Evolutionary conservation across 2,113 vertebrate genomes (phyloP).

Genomic region (Labeo rohita): DNA sequence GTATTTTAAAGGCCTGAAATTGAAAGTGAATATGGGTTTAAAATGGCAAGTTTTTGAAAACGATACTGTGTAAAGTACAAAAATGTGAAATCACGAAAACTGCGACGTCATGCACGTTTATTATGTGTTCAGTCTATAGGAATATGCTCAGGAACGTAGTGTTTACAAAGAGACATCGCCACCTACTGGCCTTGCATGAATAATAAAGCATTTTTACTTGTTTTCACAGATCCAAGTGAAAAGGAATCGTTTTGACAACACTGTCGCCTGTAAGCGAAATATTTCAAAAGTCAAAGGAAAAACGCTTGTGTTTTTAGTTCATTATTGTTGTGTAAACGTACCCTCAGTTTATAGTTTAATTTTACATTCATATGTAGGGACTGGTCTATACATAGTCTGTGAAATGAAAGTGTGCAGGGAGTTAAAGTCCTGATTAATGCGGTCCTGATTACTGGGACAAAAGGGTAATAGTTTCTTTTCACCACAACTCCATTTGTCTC

Average conservation of each 20-base stretch:
- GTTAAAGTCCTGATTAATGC: neutral
- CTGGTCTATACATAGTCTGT: neutral
- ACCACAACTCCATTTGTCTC: neutral
- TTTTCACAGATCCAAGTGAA: neutral
- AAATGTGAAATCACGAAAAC: too few relatives aligned
- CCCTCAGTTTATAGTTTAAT: neutral
- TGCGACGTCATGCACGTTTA: too few relatives aligned
- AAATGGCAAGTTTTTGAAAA: too few relatives aligned
- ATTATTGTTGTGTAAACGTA: neutral
- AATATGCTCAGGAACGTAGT: too few relatives aligned
- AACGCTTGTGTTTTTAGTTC: neutral
- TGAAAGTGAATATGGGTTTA: too few relatives aligned
- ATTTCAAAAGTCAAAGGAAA: neutral
- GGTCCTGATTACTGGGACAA: neutral
- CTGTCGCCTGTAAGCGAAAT: neutral
- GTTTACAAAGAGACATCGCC: too few relatives aligned
- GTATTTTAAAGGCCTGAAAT: too few relatives aligned
- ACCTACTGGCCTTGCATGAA: neutral
- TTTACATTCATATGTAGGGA: neutral
- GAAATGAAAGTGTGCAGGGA: constrained; percentile 1
- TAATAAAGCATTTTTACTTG: neutral
- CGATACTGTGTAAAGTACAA: too few relatives aligned
- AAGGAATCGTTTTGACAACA: neutral
- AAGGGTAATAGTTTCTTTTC: neutral
- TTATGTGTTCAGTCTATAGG: too few relatives aligned